Evolutionary conservation across 2,888 invertebrate species (phyloP), one percentile per base, ranked within the genome.

Genomic region (Acrobasis consociella): DNA sequence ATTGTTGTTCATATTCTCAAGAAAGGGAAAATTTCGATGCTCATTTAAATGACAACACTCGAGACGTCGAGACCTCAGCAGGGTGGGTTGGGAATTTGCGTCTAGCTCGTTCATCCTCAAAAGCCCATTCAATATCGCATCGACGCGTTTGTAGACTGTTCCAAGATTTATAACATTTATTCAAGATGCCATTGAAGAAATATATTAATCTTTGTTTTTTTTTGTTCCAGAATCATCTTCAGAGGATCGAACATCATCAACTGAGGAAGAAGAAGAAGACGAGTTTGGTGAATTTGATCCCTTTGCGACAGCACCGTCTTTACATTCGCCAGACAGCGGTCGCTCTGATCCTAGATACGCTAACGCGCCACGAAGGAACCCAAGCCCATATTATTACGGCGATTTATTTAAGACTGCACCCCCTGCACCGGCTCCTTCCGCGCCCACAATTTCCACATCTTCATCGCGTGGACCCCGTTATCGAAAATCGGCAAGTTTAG

Each of bases 301-400:
- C 46, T 91, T 90, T 70, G 90, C 89, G 31, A 90, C 88, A 68
- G 93, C 93, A 60, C 93, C 94, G 66, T 94, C 95, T 67, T 83
- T 95, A 69, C 95, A 95, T 82, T 95, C 95, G 1, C 95, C 95
- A 10, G 95, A 95, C 74, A 95, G 95, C 74, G 95, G 95, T 63
- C 94, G 94, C 72, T 86, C 93, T 65, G 92, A 92, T 69, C 92
- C 91, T 5, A 81, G 91, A 71, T 84, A 94, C 94, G 86, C 91
- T 69, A 84, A 93, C 94, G 81, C 93, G 11, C 91, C 94, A 67
- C 82, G 94, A 69, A 93, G 96, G 46, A 96, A 96, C 79, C 96
- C 96, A 11, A 97, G 96, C 63, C 96, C 97, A 0, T 97, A 97
- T 80, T 97, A 97, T 75, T 97, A 97, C 94, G 96, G 96, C 0